Percentiles rank a stretch among this genome's conserved stretches.
Conservation (phyloP, 2,113 vertebrate genomes). For the Tichodroma muraria region DNA sequence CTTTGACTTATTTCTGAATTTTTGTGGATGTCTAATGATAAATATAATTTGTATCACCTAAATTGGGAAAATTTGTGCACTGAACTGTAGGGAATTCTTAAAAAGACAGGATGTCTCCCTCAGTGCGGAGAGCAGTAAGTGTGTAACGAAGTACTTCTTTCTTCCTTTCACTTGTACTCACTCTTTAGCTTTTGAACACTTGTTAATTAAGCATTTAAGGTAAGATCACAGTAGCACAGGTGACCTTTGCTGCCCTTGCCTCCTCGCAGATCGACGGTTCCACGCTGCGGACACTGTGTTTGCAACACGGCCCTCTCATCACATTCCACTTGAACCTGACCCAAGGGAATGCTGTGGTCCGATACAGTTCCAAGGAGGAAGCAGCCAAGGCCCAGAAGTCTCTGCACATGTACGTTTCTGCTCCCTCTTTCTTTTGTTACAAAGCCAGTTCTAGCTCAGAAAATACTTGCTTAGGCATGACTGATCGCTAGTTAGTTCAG, state of each 20-base stretch:
- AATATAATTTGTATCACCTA: neutral
- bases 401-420: slow-evolving; percentile 89
- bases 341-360: slow-evolving; percentile 96
- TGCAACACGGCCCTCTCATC: slow-evolving; percentile 96
- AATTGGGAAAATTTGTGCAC: neutral
- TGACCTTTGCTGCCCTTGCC: neutral
- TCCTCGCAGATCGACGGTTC: slow-evolving; percentile 91
- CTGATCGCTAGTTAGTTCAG: neutral
- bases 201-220: neutral
- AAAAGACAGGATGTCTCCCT: neutral
- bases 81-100: neutral
- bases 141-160: neutral
- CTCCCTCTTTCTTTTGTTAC: neutral
- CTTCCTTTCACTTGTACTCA: neutral
- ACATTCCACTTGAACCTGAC: slow-evolving; percentile 99
- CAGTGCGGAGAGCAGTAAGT: neutral
- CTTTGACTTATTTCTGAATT: neutral
- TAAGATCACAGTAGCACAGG: neutral
- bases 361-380: slow-evolving; percentile 99
- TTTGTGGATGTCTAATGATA: neutral
- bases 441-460: neutral
- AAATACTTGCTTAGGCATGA: neutral
- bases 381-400: slow-evolving; percentile 98
- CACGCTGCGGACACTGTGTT: slow-evolving; percentile 93
- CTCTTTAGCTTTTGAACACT: neutral